phyloP scores from a whole-genome alignment of 2,113 vertebrate genomes.

The Porphyrio hochstetteri region DNA sequence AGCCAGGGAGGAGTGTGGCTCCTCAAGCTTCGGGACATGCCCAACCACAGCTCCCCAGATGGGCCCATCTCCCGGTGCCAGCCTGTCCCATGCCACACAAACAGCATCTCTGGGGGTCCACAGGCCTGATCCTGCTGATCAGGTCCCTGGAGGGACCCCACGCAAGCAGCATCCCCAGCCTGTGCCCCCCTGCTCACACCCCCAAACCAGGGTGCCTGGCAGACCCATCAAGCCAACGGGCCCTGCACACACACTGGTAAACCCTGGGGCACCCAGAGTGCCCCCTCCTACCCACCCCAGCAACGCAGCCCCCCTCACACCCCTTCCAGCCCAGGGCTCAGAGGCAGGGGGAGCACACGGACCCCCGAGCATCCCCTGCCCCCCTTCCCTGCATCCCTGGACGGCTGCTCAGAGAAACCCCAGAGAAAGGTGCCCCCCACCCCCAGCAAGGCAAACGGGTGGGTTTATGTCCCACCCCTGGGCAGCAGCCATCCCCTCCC shows the following conservation, averaged over 20 bases:
- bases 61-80: neutral
- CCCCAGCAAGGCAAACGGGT: accelerated
- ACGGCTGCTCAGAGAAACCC: accelerated
- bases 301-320: neutral
- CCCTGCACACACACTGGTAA: neutral
- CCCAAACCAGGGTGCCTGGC: neutral
- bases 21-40: neutral
- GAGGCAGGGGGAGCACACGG: no score
- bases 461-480: neutral
- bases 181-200: neutral
- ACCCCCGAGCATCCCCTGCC: neutral
- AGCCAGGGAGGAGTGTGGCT: accelerated
- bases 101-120: neutral
- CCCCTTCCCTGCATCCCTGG: no score
- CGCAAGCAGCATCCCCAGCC: neutral
- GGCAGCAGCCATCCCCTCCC: neutral
- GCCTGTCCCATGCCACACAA: neutral
- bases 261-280: accelerated
- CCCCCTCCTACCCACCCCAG: neutral
- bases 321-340: neutral
- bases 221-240: neutral
- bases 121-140: neutral
- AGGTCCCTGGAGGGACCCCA: neutral
- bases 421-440: accelerated
- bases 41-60: neutral